These are phyloP conservation scores for Mobula hypostoma DNA, from an alignment of 2,113 vertebrate genomes.

Conservation along the genomic window DNA sequence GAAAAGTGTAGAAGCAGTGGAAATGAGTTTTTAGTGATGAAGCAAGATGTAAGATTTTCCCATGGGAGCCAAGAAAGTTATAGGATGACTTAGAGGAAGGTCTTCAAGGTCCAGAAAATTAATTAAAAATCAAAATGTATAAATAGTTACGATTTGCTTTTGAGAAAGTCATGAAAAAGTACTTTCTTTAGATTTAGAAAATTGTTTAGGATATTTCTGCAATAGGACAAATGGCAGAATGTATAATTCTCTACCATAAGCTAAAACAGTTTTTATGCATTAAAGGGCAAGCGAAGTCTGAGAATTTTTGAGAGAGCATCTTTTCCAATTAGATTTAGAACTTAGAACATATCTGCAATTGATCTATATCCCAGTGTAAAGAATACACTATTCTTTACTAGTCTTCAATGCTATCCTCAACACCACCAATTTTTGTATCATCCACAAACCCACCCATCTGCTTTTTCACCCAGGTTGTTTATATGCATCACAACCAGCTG, in stretches of 20 bases:
- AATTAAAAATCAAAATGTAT: neutral
- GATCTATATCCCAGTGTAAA: too few species aligned
- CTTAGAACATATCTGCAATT: too few species aligned
- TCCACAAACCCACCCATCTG: too few species aligned
- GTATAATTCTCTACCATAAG: neutral
- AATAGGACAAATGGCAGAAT: neutral
- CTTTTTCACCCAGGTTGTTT: too few species aligned
- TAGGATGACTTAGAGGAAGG: neutral
- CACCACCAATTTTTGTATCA: too few species aligned
- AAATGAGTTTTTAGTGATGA: neutral
- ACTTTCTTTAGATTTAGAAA: neutral
- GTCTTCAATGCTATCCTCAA: too few species aligned
- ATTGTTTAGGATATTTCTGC: neutral
- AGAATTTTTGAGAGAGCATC: neutral
- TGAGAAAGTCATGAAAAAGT: neutral
- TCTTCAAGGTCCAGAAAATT: neutral
- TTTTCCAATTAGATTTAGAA: neutral
- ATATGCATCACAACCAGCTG: too few species aligned
- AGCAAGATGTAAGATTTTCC: neutral
- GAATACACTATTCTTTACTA: too few species aligned
- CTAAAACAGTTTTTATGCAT: neutral
- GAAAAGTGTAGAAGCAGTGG: neutral
- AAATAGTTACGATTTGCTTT: neutral
- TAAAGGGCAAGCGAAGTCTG: neutral
- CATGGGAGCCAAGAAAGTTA: neutral